Evolutionary conservation across 2,113 vertebrate genomes (phyloP).

Genomic region (Brachyhypopomus gauderio): DNA sequence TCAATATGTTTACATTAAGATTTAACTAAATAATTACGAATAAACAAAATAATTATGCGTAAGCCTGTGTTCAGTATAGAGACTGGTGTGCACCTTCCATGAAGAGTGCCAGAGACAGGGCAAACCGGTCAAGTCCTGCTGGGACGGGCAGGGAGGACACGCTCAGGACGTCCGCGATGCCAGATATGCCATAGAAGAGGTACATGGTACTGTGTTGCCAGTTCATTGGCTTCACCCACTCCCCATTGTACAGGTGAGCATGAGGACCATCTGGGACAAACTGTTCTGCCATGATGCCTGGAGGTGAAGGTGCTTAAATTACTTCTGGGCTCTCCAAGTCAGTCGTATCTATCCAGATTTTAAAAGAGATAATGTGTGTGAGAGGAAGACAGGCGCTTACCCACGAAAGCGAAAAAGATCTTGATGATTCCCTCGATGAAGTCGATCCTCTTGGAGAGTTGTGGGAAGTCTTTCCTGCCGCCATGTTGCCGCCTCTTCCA

Average conservation of each 20-base stretch:
- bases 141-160: conserved; percentile 66
- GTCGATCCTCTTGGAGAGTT: conserved; percentile 73
- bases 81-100: conserved; percentile 81
- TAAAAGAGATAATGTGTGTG: neutral
- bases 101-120: conserved; percentile 80
- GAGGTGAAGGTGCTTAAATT: neutral
- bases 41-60: neutral
- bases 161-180: conserved; percentile 75
- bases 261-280: conserved; percentile 92
- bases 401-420: conserved; percentile 78
- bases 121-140: conserved; percentile 78
- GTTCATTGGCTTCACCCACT: conserved; percentile 95
- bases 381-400: conserved; percentile 71
- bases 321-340: neutral
- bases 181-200: conserved; percentile 86
- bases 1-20: neutral
- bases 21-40: neutral
- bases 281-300: conserved; percentile 94
- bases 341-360: too few species aligned
- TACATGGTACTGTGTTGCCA: conserved; percentile 99
- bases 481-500: conserved; percentile 66
- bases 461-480: conserved; percentile 53
- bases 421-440: conserved; percentile 80
- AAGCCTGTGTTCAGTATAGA: neutral
- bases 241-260: conserved; percentile 72